A percentile compares a stretch with the other conserved stretches of the same genome.
These are phyloP conservation scores for Phalera bucephala DNA, from an alignment of 2,888 invertebrate species.

Conservation along the genomic window DNA sequence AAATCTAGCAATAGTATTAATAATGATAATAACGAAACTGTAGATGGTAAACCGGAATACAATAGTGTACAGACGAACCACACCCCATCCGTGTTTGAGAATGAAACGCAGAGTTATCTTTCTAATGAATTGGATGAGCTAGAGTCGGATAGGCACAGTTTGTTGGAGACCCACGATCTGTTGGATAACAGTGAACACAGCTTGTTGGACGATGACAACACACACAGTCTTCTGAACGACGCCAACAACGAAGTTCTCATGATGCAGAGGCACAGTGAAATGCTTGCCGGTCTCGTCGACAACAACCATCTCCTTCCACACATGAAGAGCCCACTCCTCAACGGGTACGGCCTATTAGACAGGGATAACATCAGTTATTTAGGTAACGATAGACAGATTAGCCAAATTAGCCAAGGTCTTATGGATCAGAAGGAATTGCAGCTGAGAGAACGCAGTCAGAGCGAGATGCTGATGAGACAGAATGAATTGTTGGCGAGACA, in stretches of 20 bases:
- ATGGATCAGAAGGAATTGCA: constrained; percentile 65
- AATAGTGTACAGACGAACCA: constrained; percentile 32
- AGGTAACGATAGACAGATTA: constrained; percentile 67
- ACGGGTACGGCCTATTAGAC: constrained; percentile 70
- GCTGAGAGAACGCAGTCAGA: constrained; percentile 61
- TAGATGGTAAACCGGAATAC: constrained; percentile 27
- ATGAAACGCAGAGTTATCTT: constrained; percentile 60
- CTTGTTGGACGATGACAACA: constrained; percentile 66
- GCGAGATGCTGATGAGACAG: constrained; percentile 68
- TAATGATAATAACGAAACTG: constrained; percentile 59
- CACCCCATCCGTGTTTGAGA: constrained; percentile 65
- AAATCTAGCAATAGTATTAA: constrained; percentile 76
- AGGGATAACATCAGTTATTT: constrained; percentile 61
- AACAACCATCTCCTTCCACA: constrained; percentile 61
- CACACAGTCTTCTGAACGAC: constrained; percentile 66
- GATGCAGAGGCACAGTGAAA: constrained; percentile 71
- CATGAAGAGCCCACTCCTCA: constrained; percentile 59
- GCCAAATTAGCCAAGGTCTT: constrained; percentile 66
- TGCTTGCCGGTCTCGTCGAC: constrained; percentile 68
- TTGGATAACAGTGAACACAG: constrained; percentile 75
- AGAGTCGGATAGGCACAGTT: constrained; percentile 77
- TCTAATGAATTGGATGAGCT: constrained; percentile 71
- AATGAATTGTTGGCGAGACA: constrained; percentile 68
- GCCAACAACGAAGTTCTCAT: constrained; percentile 62
- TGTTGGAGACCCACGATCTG: constrained; percentile 73